Conservation (phyloP, 2,888 invertebrate genomes). For the Trichopria drosophilae region DNA sequence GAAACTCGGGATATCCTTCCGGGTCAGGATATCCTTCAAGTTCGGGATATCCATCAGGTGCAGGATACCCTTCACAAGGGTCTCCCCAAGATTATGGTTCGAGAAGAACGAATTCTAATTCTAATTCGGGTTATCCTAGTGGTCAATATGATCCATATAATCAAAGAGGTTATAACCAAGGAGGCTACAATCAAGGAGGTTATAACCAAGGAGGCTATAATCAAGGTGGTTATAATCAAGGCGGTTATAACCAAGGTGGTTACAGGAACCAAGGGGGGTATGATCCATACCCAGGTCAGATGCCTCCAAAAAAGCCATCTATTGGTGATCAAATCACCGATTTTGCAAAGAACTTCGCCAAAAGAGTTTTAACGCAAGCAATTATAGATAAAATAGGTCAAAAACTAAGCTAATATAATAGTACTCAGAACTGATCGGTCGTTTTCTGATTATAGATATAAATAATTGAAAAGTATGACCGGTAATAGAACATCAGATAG, state of each 20-base stretch:
- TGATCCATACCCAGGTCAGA: constrained; percentile 39
- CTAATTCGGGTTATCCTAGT: constrained; percentile 27
- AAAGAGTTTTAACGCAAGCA: constrained; percentile 45
- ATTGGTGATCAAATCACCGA: constrained; percentile 45
- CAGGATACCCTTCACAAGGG: constrained; percentile 22
- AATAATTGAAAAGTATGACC: too few relatives aligned
- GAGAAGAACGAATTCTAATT: too few relatives aligned
- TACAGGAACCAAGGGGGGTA: constrained; percentile 57
- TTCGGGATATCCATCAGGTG: constrained; percentile 30
- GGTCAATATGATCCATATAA: constrained; percentile 16
- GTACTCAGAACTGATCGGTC: too few relatives aligned
- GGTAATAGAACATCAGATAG: too few relatives aligned
- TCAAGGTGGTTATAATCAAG: constrained; percentile 35
- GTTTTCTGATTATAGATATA: too few relatives aligned
- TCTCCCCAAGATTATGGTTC: too few relatives aligned
- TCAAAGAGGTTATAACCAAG: constrained; percentile 28
- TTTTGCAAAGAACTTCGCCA: constrained; percentile 47
- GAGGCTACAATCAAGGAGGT: constrained; percentile 7
- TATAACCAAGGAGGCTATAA: constrained; percentile 9
- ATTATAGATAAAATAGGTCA: constrained; percentile 51
- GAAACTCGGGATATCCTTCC: constrained; percentile 26
- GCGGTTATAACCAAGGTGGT: constrained; percentile 33
- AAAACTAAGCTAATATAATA: too few relatives aligned
- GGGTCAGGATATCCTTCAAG: constrained; percentile 20
- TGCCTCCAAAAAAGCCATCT: constrained; percentile 43